Conservation (phyloP, 2,888 invertebrate species). For the Andrena marginata region DNA sequence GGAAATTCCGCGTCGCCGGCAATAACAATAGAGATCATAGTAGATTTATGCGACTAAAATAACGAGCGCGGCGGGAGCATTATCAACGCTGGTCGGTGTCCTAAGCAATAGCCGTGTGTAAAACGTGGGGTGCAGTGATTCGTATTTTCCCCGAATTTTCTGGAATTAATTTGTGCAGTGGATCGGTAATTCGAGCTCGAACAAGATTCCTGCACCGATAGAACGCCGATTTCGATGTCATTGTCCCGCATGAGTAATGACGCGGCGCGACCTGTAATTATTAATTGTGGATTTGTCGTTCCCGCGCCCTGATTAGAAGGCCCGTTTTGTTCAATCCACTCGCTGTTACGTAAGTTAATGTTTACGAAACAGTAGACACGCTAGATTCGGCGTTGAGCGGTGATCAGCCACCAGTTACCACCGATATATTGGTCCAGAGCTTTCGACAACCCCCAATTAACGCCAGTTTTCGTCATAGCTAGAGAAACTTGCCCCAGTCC, state of each 20-base stretch:
- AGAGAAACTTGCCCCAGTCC: slow-evolving; percentile 12
- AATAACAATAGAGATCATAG: neutral
- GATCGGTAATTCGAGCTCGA: neutral
- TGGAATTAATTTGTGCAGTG: neutral
- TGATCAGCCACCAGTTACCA: neutral
- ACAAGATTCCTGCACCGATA: neutral
- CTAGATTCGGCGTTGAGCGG: neutral
- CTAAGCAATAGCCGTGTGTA: neutral
- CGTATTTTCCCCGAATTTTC: neutral
- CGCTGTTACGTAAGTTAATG: slow-evolving; percentile 7
- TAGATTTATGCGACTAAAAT: slow-evolving; percentile 10
- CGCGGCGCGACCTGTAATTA: slow-evolving; percentile 20
- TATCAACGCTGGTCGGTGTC: neutral
- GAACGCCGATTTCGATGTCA: neutral
- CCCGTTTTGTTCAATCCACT: slow-evolving; percentile 16
- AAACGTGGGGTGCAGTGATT: neutral
- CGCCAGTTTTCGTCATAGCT: neutral
- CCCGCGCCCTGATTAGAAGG: neutral
- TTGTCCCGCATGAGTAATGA: slow-evolving; percentile 12
- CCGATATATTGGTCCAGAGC: neutral
- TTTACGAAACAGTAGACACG: slow-evolving; percentile 4
- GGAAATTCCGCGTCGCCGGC: neutral
- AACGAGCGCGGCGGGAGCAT: neutral
- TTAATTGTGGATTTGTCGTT: slow-evolving; percentile 31
- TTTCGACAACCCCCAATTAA: slow-evolving; percentile 12